phyloP scores from a whole-genome alignment of 2,888 invertebrate genomes.

The Harpalus rubripes region DNA sequence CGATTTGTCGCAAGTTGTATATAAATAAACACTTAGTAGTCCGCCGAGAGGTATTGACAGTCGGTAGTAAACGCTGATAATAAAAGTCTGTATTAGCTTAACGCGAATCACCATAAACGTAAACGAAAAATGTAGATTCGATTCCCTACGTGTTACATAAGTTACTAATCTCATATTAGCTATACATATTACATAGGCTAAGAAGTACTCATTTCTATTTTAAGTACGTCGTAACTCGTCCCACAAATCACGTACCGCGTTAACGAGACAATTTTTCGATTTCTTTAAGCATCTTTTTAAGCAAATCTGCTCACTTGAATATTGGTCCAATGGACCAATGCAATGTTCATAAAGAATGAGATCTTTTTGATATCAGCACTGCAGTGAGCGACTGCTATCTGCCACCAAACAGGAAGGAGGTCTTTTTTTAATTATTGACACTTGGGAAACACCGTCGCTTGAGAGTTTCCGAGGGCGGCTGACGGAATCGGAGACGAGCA shows the following conservation, averaged over 20 bases:
- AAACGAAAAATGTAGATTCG: no score
- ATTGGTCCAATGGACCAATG: conserved; percentile 49
- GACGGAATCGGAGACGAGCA: conserved; percentile 5
- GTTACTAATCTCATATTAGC: no score
- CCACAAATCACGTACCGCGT: conserved; percentile 68
- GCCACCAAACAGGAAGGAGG: conserved; percentile 58
- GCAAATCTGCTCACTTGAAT: conserved; percentile 72
- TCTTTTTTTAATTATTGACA: conserved; percentile 65
- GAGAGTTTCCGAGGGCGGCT: neutral
- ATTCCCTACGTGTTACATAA: no score
- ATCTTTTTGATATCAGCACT: neutral
- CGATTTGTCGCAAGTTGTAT: no score
- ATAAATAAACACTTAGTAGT: no score
- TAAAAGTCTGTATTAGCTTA: no score
- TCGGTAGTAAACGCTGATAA: no score
- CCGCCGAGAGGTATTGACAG: no score
- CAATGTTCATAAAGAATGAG: neutral
- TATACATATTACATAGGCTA: no score
- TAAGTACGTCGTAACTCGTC: conserved; percentile 54
- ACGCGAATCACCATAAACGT: no score
- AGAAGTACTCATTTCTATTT: no score
- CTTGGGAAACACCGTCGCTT: conserved; percentile 44
- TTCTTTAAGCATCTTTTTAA: conserved; percentile 75
- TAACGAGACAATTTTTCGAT: conserved; percentile 77
- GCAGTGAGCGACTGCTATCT: neutral